Percentiles rank a stretch among this genome's conserved stretches.
These are phyloP conservation scores for Nansenia antarctica DNA, from an alignment of 2,113 vertebrate species.

Conservation along the genomic window DNA sequence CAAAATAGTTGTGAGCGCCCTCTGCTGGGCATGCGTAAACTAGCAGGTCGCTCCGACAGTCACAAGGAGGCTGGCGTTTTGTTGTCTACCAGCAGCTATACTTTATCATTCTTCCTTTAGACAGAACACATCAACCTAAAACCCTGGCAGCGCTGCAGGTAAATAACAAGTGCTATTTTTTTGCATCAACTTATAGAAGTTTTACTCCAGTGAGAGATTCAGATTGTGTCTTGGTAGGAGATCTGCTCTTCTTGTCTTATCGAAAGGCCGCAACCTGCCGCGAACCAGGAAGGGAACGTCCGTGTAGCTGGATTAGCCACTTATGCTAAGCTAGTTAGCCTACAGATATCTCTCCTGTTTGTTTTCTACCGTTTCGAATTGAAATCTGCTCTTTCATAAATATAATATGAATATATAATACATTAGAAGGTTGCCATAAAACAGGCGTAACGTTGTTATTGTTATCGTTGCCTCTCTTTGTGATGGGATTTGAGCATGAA, in stretches of 20 bases:
- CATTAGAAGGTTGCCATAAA: too few species aligned
- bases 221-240: background rate
- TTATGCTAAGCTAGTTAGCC: background rate
- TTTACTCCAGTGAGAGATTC: too few species aligned
- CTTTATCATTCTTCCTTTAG: background rate
- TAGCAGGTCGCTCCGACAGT: conserved; percentile 39
- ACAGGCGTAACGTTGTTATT: too few species aligned
- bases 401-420: too few species aligned
- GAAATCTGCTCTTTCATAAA: too few species aligned
- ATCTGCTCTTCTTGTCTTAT: background rate
- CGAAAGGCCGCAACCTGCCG: conserved; percentile 48
- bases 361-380: too few species aligned
- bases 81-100: conserved; percentile 40
- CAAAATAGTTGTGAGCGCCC: conserved; percentile 27
- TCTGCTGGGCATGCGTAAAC: conserved; percentile 42
- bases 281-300: conserved; percentile 41
- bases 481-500: too few species aligned
- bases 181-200: background rate
- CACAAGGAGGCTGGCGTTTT: conserved; percentile 40
- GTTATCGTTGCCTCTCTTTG: too few species aligned
- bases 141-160: conserved; percentile 49
- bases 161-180: background rate
- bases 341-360: too few species aligned
- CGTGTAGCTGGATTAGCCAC: background rate
- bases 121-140: conserved; percentile 18